Evolutionary conservation across 2,797 vertebrate species (phyloP).

Genomic region (Rhodeus uyekii): DNA sequence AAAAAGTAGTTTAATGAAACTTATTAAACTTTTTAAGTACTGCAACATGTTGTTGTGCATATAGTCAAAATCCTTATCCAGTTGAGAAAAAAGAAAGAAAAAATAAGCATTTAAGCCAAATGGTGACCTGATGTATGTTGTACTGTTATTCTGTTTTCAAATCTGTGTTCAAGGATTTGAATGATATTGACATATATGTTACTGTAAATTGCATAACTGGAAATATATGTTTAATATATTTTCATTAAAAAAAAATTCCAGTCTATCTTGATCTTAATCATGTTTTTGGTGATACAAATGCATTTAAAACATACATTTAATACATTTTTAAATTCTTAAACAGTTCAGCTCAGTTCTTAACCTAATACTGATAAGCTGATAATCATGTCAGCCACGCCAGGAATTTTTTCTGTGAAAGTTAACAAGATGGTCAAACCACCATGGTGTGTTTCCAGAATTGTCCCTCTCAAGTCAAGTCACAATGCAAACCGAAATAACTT

Average conservation of each 20-base stretch:
- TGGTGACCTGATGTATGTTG: slow-evolving; percentile 61
- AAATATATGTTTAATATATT: slow-evolving; percentile 72
- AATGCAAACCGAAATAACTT: too few relatives aligned
- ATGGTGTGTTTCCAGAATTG: background rate
- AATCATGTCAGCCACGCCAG: background rate
- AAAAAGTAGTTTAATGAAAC: slow-evolving; percentile 58
- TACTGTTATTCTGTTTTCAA: slow-evolving; percentile 61
- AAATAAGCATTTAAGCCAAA: slow-evolving; percentile 56
- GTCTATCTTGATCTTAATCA: slow-evolving; percentile 30
- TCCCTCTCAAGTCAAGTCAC: too few relatives aligned
- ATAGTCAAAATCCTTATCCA: slow-evolving; percentile 58
- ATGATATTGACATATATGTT: slow-evolving; percentile 61
- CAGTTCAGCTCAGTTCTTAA: background rate
- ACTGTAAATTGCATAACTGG: slow-evolving; percentile 67
- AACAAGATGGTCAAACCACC: background rate
- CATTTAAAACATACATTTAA: background rate
- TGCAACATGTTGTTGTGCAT: slow-evolving; percentile 67
- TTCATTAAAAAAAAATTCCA: slow-evolving; percentile 67
- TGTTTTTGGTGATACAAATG: background rate
- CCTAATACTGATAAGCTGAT: background rate
- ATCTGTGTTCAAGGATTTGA: slow-evolving; percentile 63
- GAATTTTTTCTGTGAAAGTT: background rate
- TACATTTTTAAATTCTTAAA: background rate
- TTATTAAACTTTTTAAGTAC: slow-evolving; percentile 57
- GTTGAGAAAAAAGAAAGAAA: slow-evolving; percentile 43